These are phyloP conservation scores for Dipus sagitta DNA, from an alignment of 2,797 vertebrate genomes.

Conservation along the genomic window DNA sequence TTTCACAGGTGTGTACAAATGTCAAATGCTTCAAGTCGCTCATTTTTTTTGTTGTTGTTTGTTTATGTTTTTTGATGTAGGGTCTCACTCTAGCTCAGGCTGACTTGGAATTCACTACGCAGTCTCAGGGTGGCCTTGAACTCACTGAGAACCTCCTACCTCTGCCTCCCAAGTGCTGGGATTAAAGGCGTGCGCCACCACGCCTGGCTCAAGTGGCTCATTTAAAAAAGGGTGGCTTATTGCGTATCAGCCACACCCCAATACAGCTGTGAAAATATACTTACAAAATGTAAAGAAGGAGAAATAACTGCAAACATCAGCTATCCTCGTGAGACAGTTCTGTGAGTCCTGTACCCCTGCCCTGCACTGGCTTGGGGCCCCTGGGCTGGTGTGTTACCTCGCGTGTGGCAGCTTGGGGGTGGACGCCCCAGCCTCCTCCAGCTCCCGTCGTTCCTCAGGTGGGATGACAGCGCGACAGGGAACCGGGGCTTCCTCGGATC, in stretches of 20 bases:
- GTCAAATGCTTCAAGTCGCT: not conserved
- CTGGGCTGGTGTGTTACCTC: accelerated
- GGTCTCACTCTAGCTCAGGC: no score
- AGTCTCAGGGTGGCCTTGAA: no score
- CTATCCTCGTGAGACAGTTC: accelerated
- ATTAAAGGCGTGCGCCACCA: no score
- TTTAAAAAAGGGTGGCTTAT: not conserved
- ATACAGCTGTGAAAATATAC: not conserved
- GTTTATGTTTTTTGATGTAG: no score
- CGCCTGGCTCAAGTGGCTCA: no score
- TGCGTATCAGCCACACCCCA: not conserved
- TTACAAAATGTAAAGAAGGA: not conserved
- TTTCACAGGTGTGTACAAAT: not conserved
- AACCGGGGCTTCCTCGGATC: not conserved
- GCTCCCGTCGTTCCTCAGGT: not conserved
- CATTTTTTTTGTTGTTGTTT: not conserved
- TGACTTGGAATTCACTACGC: no score
- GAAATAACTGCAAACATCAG: not conserved
- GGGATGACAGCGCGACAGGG: not conserved
- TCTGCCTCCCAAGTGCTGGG: no score
- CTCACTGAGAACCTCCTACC: no score
- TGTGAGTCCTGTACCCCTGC: accelerated
- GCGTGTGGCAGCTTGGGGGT: not conserved
- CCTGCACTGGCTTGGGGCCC: not conserved
- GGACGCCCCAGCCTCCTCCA: no score